phyloP scores from a whole-genome alignment of 2,113 vertebrate species.

The Panthera tigris region DNA sequence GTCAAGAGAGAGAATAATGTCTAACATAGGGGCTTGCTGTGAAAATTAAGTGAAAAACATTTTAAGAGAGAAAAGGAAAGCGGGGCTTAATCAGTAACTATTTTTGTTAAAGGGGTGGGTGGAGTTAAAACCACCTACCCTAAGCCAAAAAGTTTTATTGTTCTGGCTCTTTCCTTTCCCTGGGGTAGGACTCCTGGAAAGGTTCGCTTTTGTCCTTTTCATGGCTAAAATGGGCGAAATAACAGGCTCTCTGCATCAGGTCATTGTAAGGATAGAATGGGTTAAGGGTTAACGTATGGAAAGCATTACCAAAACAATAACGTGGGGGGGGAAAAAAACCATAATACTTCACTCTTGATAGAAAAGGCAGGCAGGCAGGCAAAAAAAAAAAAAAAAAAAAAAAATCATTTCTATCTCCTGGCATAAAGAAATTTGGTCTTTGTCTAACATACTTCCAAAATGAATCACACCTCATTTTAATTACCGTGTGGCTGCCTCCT shows the following conservation, averaged over 20 bases:
- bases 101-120: background rate
- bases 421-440: background rate
- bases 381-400: background rate
- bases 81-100: background rate
- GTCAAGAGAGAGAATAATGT: background rate
- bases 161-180: background rate
- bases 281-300: background rate
- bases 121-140: background rate
- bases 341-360: background rate
- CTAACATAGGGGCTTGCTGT: background rate
- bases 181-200: background rate
- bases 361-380: background rate
- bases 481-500: background rate
- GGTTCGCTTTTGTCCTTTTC: background rate
- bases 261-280: background rate
- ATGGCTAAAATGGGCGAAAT: background rate
- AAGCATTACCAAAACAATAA: background rate
- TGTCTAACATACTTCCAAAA: background rate
- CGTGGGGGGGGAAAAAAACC: fast-evolving
- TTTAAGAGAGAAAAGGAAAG: background rate
- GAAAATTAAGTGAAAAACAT: slow-evolving; percentile 6
- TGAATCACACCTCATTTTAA: background rate
- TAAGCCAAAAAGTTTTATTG: background rate
- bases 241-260: background rate
- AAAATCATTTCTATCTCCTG: background rate